These are phyloP conservation scores for Plodia interpunctella DNA, from an alignment of 1,140 invertebrate species.

Conservation along the genomic window DNA sequence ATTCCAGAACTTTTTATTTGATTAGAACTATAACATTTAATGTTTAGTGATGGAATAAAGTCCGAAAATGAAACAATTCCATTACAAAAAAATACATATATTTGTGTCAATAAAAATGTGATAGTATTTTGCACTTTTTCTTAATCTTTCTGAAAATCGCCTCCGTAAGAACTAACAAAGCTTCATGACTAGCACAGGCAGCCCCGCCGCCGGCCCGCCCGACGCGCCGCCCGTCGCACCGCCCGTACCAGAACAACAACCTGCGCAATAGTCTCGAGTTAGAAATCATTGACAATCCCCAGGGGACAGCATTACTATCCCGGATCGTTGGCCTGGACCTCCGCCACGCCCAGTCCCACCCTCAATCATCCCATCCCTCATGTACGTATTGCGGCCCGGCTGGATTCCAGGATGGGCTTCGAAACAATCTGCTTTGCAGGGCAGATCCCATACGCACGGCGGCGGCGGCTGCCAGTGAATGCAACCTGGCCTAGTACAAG, in stretches of 20 bases:
- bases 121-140: constrained; percentile 38
- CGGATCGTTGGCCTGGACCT: background rate
- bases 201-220: constrained; percentile 32
- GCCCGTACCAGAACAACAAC: constrained; percentile 40
- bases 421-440: constrained; percentile 60
- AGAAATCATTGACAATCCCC: constrained; percentile 22
- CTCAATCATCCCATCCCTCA: background rate
- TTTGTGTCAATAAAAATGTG: constrained; percentile 2
- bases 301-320: background rate
- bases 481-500: constrained; percentile 49
- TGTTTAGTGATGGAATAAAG: no score
- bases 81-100: background rate
- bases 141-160: constrained; percentile 30
- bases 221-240: constrained; percentile 22
- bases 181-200: constrained; percentile 62
- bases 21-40: no score
- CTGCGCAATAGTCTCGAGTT: constrained; percentile 46
- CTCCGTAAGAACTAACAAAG: constrained; percentile 38
- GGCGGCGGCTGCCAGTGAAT: constrained; percentile 54
- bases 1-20: no score
- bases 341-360: background rate
- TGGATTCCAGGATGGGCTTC: constrained; percentile 42
- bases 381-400: constrained; percentile 32
- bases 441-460: constrained; percentile 51
- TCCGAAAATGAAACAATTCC: background rate